Percentiles rank a stretch among this genome's conserved stretches.
phyloP scores from a whole-genome alignment of 2,797 vertebrate genomes.

The Lepilemur ruficaudatus region DNA sequence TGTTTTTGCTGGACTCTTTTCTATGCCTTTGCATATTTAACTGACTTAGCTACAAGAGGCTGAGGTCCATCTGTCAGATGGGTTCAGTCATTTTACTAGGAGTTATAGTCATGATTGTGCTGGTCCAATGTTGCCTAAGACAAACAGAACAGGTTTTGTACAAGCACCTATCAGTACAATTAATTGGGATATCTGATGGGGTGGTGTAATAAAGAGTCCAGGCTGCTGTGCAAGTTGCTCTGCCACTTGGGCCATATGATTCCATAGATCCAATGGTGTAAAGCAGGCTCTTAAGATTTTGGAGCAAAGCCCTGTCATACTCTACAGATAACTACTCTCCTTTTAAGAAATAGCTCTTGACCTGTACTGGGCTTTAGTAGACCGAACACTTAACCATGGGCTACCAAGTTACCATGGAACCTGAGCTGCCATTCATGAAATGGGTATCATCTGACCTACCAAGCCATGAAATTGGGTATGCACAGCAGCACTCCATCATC shows the following conservation, averaged over 20 bases:
- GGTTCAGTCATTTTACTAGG: neutral
- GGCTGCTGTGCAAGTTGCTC: neutral
- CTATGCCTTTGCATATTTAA: constrained; percentile 16
- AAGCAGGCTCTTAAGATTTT: neutral
- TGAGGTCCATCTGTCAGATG: neutral
- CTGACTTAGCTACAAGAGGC: neutral
- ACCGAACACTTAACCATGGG: neutral
- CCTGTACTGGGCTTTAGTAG: neutral
- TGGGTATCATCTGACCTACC: neutral
- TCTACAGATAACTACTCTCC: neutral
- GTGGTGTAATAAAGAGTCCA: neutral
- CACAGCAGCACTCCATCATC: neutral
- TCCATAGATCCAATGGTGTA: neutral
- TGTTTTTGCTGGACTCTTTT: neutral
- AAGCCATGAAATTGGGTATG: neutral
- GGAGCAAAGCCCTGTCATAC: neutral
- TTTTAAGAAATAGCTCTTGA: neutral
- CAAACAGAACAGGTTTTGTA: neutral
- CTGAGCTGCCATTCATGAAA: neutral
- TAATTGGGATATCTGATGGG: neutral
- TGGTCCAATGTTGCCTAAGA: neutral
- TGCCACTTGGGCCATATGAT: neutral
- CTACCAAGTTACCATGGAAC: neutral
- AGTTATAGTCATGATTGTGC: neutral
- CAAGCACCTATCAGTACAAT: neutral